Conservation (phyloP, 2,888 invertebrate species). For the Coelinius sp. region DNA sequence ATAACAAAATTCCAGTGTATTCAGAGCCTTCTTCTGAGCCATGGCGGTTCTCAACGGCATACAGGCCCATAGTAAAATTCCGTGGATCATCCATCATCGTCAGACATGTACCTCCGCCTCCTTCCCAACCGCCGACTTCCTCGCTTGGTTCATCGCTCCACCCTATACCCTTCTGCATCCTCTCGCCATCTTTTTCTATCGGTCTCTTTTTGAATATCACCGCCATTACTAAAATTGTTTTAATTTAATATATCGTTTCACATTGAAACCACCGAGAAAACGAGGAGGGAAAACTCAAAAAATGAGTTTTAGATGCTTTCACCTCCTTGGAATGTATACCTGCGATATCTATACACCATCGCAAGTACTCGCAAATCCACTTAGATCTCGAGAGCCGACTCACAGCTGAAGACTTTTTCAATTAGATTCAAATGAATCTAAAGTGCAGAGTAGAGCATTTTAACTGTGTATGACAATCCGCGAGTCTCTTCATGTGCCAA, state of each 20-base stretch:
- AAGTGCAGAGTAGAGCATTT: constrained; percentile 14
- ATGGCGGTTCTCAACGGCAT: constrained; percentile 68
- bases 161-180: constrained; percentile 31
- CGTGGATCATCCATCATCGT: constrained; percentile 70
- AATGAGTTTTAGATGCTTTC: background rate
- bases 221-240: constrained; percentile 58
- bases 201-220: constrained; percentile 59
- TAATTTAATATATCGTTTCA: too few species aligned
- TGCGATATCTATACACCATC: too few species aligned
- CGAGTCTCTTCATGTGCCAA: constrained; percentile 4
- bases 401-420: constrained; percentile 9
- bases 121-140: constrained; percentile 46
- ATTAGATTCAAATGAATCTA: background rate
- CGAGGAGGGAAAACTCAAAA: background rate
- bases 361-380: background rate
- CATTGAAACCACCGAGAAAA: too few species aligned
- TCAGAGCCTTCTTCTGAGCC: constrained; percentile 34
- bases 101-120: constrained; percentile 62
- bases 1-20: constrained; percentile 31
- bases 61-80: constrained; percentile 63
- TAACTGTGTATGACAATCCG: background rate
- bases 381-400: too few species aligned
- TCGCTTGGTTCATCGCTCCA: constrained; percentile 47
- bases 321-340: too few species aligned
- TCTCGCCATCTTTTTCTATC: background rate